phyloP scores from a whole-genome alignment of 2,113 vertebrate genomes.

The Pterophyllum scalare region DNA sequence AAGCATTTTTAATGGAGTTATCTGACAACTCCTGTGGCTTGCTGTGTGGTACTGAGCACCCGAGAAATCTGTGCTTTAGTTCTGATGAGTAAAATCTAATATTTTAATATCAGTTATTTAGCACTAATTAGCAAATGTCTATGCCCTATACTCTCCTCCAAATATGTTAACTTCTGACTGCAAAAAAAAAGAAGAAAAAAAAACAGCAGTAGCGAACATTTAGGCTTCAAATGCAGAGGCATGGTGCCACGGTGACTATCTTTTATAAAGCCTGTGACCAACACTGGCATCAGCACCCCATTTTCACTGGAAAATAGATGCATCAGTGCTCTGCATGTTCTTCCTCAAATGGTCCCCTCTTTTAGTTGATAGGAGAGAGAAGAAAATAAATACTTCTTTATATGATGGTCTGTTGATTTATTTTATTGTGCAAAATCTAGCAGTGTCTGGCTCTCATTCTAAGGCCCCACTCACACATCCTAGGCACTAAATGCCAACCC shows the following conservation, averaged over 20 bases:
- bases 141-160: no score
- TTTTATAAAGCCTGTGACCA: background rate
- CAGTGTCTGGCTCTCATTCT: background rate
- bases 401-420: background rate
- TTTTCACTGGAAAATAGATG: background rate
- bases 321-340: background rate
- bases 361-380: background rate
- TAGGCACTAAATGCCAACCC: background rate
- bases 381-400: accelerated
- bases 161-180: background rate
- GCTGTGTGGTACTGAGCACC: background rate
- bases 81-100: background rate
- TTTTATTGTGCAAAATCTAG: background rate
- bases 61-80: background rate
- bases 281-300: background rate
- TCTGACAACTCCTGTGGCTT: background rate
- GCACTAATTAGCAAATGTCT: background rate
- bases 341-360: background rate
- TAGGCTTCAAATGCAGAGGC: background rate
- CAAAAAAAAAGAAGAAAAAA: background rate
- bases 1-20: background rate
- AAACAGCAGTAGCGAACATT: background rate
- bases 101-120: background rate
- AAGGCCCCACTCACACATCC: background rate
- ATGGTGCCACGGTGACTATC: background rate